Evolutionary conservation across 30 jellyfish, hydroid and myxozoan species (phyloP).

Genomic region (Rhopilema esculentum): DNA sequence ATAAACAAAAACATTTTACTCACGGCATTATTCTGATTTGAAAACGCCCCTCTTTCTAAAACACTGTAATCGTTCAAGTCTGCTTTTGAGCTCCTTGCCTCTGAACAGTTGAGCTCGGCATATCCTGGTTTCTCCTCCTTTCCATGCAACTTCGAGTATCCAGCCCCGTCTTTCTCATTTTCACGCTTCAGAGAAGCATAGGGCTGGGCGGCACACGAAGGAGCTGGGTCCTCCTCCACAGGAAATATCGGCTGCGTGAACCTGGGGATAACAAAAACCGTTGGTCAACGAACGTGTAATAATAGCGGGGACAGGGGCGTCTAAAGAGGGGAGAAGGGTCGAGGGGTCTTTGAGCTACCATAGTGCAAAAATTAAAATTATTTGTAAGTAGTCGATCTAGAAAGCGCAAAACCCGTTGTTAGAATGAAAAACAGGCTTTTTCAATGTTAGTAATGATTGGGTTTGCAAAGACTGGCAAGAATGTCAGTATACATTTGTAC

Average conservation of each 20-base stretch:
- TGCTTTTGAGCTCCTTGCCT: not conserved
- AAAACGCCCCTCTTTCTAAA: constrained; percentile 2
- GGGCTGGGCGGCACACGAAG: not conserved
- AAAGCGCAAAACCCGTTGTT: too few relatives aligned
- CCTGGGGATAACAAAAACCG: not conserved
- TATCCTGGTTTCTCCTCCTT: not conserved
- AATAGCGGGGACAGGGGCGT: too few relatives aligned
- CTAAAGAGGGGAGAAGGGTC: too few relatives aligned
- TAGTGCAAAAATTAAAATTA: too few relatives aligned
- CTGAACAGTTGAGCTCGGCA: not conserved
- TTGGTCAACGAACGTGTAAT: too few relatives aligned
- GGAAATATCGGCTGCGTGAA: constrained; percentile 31
- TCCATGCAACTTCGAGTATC: constrained; percentile 15
- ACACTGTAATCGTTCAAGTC: constrained; percentile 26
- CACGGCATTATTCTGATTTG: not conserved
- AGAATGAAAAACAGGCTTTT: too few relatives aligned
- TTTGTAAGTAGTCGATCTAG: too few relatives aligned
- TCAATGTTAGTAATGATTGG: too few relatives aligned
- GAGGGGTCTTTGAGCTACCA: too few relatives aligned
- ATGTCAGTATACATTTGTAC: too few relatives aligned
- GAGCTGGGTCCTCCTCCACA: not conserved
- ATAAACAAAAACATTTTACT: not conserved
- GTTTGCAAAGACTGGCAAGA: too few relatives aligned
- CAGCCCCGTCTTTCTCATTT: not conserved
- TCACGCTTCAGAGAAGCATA: constrained; percentile 11